phyloP scores from a whole-genome alignment of 2,797 vertebrate species.

The Glossophaga mutica region DNA sequence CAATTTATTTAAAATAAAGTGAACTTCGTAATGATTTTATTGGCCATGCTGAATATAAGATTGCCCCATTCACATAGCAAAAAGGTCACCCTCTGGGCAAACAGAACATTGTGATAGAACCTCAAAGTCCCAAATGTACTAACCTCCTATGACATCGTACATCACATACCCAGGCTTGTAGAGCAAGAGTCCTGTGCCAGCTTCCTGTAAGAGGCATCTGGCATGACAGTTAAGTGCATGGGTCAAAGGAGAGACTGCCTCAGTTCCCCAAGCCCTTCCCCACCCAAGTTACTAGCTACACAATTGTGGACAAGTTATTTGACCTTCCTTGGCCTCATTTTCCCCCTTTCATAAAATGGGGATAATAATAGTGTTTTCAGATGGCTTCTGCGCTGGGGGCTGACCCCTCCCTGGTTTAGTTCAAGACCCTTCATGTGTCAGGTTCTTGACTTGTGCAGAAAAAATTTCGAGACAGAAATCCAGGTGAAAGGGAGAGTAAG shows the following conservation, averaged over 20 bases:
- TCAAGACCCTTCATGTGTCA: neutral
- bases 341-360: neutral
- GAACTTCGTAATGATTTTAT: neutral
- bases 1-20: neutral
- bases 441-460: neutral
- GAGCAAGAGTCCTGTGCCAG: neutral
- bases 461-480: neutral
- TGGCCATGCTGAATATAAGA: neutral
- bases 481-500: neutral
- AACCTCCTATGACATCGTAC: neutral
- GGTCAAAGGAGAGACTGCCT: neutral
- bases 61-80: neutral
- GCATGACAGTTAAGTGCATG: neutral
- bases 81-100: neutral
- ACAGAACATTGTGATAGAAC: neutral
- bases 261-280: neutral
- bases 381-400: neutral
- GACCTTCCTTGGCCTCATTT: neutral
- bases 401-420: neutral
- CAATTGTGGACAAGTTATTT: neutral
- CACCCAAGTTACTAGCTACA: neutral
- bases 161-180: neutral
- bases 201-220: neutral
- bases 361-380: neutral
- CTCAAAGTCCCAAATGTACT: neutral